Evolutionary conservation across 1,140 invertebrate species (phyloP).

Genomic region (Luehdorfia chinensis): DNA sequence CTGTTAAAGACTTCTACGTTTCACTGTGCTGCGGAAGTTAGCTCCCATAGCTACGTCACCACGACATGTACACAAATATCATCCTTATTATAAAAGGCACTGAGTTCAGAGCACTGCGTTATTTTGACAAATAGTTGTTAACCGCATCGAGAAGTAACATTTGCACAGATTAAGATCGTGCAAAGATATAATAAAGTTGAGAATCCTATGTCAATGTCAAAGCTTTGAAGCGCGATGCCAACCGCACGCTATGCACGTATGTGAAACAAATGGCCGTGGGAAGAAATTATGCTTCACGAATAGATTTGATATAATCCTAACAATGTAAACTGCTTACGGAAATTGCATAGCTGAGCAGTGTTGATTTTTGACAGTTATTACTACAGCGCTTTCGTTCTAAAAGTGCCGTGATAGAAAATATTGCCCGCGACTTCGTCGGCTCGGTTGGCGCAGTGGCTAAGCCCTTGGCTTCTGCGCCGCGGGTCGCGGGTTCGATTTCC

Average conservation of each 20-base stretch:
- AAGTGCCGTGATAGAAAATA: too few relatives aligned
- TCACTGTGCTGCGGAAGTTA: neutral
- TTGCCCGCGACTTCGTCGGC: too few relatives aligned
- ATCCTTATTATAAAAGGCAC: neutral
- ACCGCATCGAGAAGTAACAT: too few relatives aligned
- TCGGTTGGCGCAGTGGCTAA: too few relatives aligned
- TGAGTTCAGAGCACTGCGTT: neutral
- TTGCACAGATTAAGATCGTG: slow-evolving; percentile 3
- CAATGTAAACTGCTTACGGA: neutral
- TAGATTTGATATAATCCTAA: slow-evolving; percentile 13
- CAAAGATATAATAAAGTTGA: slow-evolving; percentile 1
- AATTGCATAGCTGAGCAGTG: neutral
- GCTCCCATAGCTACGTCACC: neutral
- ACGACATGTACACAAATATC: neutral
- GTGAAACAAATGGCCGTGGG: slow-evolving; percentile 17
- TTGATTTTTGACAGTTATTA: slow-evolving; percentile 1
- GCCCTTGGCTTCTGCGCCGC: too few relatives aligned
- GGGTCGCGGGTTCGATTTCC: too few relatives aligned
- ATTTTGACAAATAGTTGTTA: too few relatives aligned
- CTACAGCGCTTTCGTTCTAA: too few relatives aligned
- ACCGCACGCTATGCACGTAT: slow-evolving; percentile 16
- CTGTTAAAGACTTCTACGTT: slow-evolving; percentile 20
- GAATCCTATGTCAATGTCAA: slow-evolving; percentile 6
- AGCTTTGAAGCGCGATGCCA: slow-evolving; percentile 6
- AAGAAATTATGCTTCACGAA: slow-evolving; percentile 15